phyloP scores from a whole-genome alignment of 2,113 vertebrate species.

The Heteronetta atricapilla region DNA sequence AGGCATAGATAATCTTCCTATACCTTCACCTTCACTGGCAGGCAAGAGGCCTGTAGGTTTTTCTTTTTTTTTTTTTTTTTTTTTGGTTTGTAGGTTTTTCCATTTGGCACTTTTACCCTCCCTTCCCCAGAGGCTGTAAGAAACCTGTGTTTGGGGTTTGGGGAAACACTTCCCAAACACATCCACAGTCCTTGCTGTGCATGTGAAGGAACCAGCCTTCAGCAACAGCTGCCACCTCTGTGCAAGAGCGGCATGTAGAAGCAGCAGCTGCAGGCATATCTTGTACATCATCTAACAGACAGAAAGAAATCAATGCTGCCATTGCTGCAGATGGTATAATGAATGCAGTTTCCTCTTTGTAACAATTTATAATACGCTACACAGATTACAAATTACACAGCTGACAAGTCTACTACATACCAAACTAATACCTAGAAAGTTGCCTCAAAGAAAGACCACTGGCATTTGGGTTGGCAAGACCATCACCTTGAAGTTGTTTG shows the following conservation, averaged over 20 bases:
- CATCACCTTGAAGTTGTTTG: neutral
- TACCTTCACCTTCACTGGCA: neutral
- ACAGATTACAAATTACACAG: neutral
- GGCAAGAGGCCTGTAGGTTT: neutral
- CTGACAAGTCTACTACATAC: neutral
- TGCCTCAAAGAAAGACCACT: neutral
- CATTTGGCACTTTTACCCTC: neutral
- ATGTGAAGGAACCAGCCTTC: fast-evolving
- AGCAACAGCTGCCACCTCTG: neutral
- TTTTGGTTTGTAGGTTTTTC: neutral
- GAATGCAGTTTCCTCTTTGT: neutral
- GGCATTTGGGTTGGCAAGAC: neutral
- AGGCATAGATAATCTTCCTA: neutral
- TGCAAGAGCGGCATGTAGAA: neutral
- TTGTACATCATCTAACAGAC: neutral
- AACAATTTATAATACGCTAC: neutral
- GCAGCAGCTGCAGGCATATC: neutral
- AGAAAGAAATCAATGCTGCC: neutral
- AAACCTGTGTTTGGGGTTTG: neutral
- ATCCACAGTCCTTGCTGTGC: fast-evolving
- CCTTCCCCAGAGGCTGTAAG: neutral
- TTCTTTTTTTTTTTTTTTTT: too few relatives aligned
- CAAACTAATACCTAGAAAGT: neutral
- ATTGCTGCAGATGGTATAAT: neutral
- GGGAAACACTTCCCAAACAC: neutral